Percentiles rank a stretch among this genome's conserved stretches.
Evolutionary conservation across 1,140 invertebrate genomes (phyloP).

Genomic region (Trigoniulus corallinus): DNA sequence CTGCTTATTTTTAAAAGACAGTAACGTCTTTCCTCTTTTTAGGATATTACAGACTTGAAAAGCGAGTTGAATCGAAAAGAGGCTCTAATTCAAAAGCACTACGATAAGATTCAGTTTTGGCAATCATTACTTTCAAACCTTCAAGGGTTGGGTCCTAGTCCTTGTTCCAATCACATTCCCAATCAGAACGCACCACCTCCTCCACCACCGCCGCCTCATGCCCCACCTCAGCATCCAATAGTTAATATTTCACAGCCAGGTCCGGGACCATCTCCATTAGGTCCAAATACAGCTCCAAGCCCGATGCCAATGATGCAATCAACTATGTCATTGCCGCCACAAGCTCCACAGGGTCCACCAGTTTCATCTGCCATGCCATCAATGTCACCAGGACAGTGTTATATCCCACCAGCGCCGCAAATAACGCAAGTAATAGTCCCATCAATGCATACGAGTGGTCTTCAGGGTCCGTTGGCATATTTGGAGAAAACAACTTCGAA

Average conservation of each 20-base stretch:
- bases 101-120: slow-evolving; percentile 78
- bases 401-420: neutral
- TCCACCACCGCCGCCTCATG: slow-evolving; percentile 1
- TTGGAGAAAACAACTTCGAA: slow-evolving; percentile 64
- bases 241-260: neutral
- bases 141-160: slow-evolving; percentile 35
- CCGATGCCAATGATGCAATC: neutral
- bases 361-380: slow-evolving; percentile 1
- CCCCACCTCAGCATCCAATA: slow-evolving; percentile 1
- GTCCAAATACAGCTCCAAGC: neutral
- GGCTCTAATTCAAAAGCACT: slow-evolving; percentile 67
- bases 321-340: neutral
- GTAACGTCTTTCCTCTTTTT: neutral
- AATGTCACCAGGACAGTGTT: neutral
- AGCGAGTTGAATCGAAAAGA: slow-evolving; percentile 71
- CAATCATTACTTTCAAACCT: slow-evolving; percentile 64
- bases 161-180: slow-evolving; percentile 29
- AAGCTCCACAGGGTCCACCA: neutral
- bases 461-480: slow-evolving; percentile 55
- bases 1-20: neutral
- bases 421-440: too few species aligned
- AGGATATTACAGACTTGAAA: slow-evolving; percentile 67
- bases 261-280: neutral
- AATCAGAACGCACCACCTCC: slow-evolving; percentile 20
- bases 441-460: slow-evolving; percentile 22